phyloP scores from a whole-genome alignment of 2,888 invertebrate species.

The Syrphus vitripennis region DNA sequence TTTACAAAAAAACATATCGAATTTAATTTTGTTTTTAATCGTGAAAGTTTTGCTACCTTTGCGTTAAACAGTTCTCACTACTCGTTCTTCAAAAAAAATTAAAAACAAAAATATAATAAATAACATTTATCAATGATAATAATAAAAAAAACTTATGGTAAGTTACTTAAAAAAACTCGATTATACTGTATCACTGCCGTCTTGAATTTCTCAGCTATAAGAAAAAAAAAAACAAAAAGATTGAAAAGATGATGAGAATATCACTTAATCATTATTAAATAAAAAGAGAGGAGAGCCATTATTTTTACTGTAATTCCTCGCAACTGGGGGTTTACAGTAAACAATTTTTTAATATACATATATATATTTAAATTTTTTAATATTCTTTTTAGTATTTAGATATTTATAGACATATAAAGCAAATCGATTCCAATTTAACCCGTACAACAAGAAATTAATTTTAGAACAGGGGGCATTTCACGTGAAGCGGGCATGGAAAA shows the following conservation, averaged over 20 bases:
- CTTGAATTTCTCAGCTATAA: conserved; percentile 34
- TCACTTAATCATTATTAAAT: background rate
- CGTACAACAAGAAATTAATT: too few species aligned
- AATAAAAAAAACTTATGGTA: conserved; percentile 37
- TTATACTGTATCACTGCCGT: conserved; percentile 57
- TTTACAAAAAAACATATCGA: conserved; percentile 3
- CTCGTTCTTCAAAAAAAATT: conserved; percentile 18
- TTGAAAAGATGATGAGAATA: background rate
- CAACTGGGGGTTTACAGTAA: conserved; percentile 16
- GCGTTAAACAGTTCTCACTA: conserved; percentile 21
- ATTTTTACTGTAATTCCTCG: conserved; percentile 57
- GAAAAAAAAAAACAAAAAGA: background rate
- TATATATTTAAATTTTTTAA: conserved; percentile 64
- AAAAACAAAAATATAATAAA: background rate
- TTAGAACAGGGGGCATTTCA: too few species aligned
- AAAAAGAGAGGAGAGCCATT: conserved; percentile 66
- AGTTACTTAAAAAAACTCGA: conserved; percentile 34
- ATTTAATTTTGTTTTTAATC: conserved; percentile 12
- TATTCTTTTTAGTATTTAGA: background rate
- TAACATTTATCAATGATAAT: background rate
- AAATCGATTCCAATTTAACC: background rate
- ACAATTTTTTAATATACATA: background rate
- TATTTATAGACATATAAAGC: background rate
- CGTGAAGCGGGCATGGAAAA: too few species aligned
- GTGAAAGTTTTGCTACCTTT: background rate